Conservation (phyloP, 2,797 vertebrate genomes). For the Scolopax bukidnonensis region DNA sequence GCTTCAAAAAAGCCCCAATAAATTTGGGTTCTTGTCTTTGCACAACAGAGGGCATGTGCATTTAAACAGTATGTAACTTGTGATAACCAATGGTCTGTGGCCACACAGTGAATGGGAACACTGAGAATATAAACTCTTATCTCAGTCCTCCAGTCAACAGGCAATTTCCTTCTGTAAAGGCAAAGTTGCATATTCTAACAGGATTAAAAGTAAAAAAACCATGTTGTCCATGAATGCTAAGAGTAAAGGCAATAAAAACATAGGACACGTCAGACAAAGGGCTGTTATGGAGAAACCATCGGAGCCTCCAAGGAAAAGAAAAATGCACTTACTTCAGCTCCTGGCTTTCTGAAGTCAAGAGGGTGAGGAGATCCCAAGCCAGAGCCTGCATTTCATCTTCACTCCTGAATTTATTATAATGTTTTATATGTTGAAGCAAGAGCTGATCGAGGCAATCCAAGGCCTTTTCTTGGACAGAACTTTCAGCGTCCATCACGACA, state of each 20-base stretch:
- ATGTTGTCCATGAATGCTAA: background rate
- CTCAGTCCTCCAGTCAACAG: background rate
- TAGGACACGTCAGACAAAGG: rapidly evolving
- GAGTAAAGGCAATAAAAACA: background rate
- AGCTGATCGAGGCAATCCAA: constrained; percentile 88
- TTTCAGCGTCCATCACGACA: constrained; percentile 86
- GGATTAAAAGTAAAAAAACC: background rate
- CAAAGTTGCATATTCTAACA: background rate
- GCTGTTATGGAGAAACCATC: background rate
- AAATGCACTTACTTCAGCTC: constrained; percentile 83
- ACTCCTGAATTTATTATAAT: constrained; percentile 35
- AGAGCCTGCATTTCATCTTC: constrained; percentile 80
- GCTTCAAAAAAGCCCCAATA: background rate
- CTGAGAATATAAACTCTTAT: background rate
- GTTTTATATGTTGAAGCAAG: constrained; percentile 84
- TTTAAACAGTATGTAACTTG: background rate
- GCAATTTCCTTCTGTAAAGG: background rate
- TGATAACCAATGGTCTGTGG: background rate
- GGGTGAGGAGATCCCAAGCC: constrained; percentile 87
- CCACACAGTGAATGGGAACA: background rate
- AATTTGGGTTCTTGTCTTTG: background rate
- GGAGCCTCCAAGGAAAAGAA: background rate
- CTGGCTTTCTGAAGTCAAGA: constrained; percentile 84
- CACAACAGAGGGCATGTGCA: background rate
- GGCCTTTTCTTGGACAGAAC: constrained; percentile 89